These are phyloP conservation scores for Tenrec ecaudatus DNA, from an alignment of 2,113 vertebrate genomes.

Conservation along the genomic window DNA sequence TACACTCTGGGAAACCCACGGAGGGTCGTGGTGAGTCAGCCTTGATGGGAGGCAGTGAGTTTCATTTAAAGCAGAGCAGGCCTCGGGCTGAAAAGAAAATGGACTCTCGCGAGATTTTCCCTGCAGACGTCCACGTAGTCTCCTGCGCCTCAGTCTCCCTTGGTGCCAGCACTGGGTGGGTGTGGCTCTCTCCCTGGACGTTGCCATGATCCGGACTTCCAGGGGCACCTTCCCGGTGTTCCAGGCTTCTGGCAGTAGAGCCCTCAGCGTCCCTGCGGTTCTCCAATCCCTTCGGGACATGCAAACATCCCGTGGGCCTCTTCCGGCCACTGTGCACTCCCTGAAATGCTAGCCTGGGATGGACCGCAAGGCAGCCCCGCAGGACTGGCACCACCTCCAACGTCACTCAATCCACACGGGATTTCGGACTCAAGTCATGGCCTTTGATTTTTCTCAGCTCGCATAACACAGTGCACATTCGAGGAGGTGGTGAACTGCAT, in stretches of 20 bases:
- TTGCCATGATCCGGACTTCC: neutral
- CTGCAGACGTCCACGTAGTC: too few species aligned
- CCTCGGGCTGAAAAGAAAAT: rapidly evolving
- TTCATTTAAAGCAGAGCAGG: neutral
- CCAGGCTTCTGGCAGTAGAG: too few species aligned
- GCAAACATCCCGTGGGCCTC: too few species aligned
- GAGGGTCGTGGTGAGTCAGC: too few species aligned
- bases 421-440: neutral
- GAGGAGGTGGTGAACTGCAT: neutral
- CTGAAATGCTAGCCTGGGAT: neutral
- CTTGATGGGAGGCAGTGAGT: too few species aligned
- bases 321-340: neutral
- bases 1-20: too few species aligned
- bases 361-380: too few species aligned
- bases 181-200: rapidly evolving
- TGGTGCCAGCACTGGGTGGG: rapidly evolving
- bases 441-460: neutral
- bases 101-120: rapidly evolving
- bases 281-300: neutral
- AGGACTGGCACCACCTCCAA: too few species aligned
- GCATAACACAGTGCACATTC: neutral
- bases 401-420: neutral
- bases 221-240: neutral
- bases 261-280: neutral
- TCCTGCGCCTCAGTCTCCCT: too few species aligned